Evolutionary conservation across 2,797 vertebrate species (phyloP), one percentile per base, ranked within the genome.

Genomic region (Urocyon cinereoargenteus): DNA sequence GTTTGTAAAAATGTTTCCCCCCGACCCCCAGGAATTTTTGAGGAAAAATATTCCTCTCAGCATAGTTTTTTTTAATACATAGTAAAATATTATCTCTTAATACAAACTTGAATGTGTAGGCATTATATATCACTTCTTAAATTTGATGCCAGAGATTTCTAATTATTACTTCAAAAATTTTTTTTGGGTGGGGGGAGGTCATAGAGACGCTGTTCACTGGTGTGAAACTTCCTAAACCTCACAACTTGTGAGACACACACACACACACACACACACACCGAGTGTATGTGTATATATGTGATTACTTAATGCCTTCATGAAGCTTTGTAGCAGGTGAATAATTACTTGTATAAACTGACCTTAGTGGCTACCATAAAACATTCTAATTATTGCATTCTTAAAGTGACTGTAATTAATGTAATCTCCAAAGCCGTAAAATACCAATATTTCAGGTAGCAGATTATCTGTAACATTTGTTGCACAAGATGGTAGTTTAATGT

Each of bases 401-500:
- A 94, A 97, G 84, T 98, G 85, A 95, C 79, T 97, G 53, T 96
- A 98, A 99, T 98, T 98, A 98, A 98, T 98, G 91, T 94, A 97
- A 97, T 98, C 91, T 98, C 79, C 57, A 96, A 98, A 98, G 90
- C 94, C 93, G 51, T 97, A 96, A 98, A 97, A 98, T 98, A 97
- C 95, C 98, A 98, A 98, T 98, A 98, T 98, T 98, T 96, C 96
- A 97, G 90, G 92, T 97, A 98, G 92, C 97, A 97, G 94, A 96
- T 94, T 97, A 90, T 96, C 91, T 97, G 84, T 97, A 98, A 96
- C 86, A 96, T 98, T 98, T 98, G 86, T 98, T 98, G 53, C 84
- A 83, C 86, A 97, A 97, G 95, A 97, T 97, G 95, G 97, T 95
- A 82, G 49, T 98, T 98, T 96, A 98, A 94, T 96, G 82, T 96